Percentiles rank a stretch among this genome's conserved stretches.
These are phyloP conservation scores for Diplosoma virens DNA, from an alignment of 23 tunicate species.

Conservation along the genomic window DNA sequence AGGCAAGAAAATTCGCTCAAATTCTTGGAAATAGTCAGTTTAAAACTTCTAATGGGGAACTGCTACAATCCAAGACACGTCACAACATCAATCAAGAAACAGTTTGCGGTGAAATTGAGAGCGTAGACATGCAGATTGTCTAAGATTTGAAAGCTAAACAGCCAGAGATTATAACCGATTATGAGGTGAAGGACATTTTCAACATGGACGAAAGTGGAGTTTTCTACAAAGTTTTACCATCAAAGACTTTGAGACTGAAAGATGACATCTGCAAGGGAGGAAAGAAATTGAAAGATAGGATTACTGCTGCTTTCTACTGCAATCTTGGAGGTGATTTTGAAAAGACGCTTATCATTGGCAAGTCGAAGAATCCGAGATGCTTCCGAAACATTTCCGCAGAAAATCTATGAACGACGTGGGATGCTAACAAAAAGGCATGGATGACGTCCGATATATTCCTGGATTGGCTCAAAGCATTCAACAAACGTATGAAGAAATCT, in stretches of 20 bases:
- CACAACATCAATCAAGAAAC: too few species aligned
- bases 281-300: slow-evolving; percentile 8
- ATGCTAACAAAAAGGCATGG: slow-evolving; percentile 19
- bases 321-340: slow-evolving; percentile 3
- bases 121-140: too few species aligned
- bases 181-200: too few species aligned
- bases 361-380: slow-evolving; percentile 17
- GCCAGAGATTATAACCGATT: too few species aligned
- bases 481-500: slow-evolving; percentile 7
- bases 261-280: slow-evolving; percentile 3
- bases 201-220: slow-evolving; percentile 9
- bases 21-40: too few species aligned
- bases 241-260: slow-evolving; percentile 4
- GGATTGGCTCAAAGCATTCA: slow-evolving; percentile 4
- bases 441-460: slow-evolving; percentile 1
- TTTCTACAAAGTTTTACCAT: neutral
- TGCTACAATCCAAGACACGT: too few species aligned
- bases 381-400: neutral
- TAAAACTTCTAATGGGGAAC: too few species aligned
- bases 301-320: slow-evolving; percentile 11
- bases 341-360: slow-evolving; percentile 13
- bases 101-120: too few species aligned
- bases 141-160: too few species aligned
- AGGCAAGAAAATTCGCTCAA: too few species aligned
- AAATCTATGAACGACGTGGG: neutral